phyloP scores from a whole-genome alignment of 2,797 vertebrate species.

The Anguilla megastoma region DNA sequence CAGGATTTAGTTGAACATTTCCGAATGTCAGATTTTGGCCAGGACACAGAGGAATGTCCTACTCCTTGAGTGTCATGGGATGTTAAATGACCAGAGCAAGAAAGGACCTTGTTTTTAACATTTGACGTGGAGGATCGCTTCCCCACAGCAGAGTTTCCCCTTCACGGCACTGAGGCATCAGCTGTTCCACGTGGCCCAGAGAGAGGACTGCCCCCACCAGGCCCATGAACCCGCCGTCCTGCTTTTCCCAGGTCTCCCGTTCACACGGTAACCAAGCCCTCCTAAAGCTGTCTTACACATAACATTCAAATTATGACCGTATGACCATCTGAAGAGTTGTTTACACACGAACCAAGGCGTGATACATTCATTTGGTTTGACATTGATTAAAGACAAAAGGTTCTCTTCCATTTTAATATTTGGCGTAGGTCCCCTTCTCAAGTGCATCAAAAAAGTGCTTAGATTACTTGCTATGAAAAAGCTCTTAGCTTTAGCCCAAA shows the following conservation, averaged over 20 bases:
- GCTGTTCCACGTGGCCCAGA: too few relatives aligned
- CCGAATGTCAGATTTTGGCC: background rate
- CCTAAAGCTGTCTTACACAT: background rate
- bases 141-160: too few relatives aligned
- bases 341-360: too few relatives aligned
- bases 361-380: background rate
- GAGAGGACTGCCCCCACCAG: too few relatives aligned
- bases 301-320: background rate
- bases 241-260: background rate
- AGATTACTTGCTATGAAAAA: background rate
- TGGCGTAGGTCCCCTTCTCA: background rate
- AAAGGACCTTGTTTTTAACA: background rate
- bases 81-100: background rate
- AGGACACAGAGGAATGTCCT: background rate
- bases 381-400: background rate
- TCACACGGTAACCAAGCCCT: background rate
- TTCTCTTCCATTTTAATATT: background rate
- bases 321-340: background rate
- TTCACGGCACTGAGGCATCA: too few relatives aligned
- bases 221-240: background rate
- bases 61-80: background rate
- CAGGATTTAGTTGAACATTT: background rate
- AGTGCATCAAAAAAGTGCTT: background rate
- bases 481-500: background rate
- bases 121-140: background rate